Evolutionary conservation across 2,888 invertebrate genomes (phyloP).

Genomic region (Tridacna gigas): DNA sequence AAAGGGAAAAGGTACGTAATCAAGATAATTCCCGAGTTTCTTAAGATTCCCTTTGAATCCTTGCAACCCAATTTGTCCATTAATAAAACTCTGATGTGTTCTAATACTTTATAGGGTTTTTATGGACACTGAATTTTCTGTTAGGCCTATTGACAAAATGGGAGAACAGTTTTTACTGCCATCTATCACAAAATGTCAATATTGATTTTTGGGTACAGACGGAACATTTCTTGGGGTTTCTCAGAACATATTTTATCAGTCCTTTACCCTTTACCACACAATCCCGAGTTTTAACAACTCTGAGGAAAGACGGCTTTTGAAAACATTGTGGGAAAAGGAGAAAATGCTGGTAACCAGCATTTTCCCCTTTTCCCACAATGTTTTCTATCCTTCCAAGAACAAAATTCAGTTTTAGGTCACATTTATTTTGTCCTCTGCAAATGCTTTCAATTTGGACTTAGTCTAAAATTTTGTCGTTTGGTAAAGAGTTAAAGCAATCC

Average conservation of each 20-base stretch:
- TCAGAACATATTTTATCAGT: not conserved
- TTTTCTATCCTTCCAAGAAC: not conserved
- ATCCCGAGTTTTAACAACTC: not conserved
- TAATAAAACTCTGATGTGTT: constrained; percentile 13
- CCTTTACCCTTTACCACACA: not conserved
- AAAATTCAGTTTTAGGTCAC: not conserved
- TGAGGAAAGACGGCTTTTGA: not conserved
- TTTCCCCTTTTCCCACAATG: not conserved
- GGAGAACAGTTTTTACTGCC: constrained; percentile 2
- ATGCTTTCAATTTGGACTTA: not conserved
- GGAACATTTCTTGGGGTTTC: not conserved
- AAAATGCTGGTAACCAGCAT: not conserved
- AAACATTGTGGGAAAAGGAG: not conserved
- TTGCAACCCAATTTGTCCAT: constrained; percentile 12
- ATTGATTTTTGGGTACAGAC: not conserved
- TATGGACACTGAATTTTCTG: constrained; percentile 6
- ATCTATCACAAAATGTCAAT: constrained; percentile 10
- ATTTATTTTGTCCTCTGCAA: not conserved
- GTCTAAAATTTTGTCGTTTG: not conserved
- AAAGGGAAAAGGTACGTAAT: not conserved
- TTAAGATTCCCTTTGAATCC: not conserved
- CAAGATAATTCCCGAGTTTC: not conserved
- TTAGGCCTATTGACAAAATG: constrained; percentile 15
- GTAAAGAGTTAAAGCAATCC: too few relatives aligned
- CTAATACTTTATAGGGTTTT: constrained; percentile 19